Evolutionary conservation across 1,140 invertebrate genomes (phyloP).

Genomic region (Drosophila sulfurigaster): DNA sequence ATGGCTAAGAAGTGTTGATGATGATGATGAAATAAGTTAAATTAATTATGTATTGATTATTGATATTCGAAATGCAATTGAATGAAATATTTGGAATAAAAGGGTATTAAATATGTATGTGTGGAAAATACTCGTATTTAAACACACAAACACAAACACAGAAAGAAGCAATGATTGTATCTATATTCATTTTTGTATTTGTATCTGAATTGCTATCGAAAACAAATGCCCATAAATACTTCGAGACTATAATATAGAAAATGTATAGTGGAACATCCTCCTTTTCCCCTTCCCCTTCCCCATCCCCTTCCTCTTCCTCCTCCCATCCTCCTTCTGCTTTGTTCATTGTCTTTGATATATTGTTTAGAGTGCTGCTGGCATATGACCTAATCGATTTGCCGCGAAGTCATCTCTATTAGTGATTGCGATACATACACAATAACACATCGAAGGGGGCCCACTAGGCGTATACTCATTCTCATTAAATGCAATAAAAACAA

Average conservation of each 20-base stretch:
- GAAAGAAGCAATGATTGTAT: constrained; percentile 29
- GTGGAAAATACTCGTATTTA: constrained; percentile 9
- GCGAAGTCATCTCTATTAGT: constrained; percentile 55
- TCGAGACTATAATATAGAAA: constrained; percentile 32
- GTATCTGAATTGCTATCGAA: constrained; percentile 46
- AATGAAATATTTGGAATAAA: background rate
- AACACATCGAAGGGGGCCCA: background rate
- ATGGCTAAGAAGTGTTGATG: too few relatives aligned
- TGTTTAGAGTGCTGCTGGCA: constrained; percentile 57
- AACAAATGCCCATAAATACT: constrained; percentile 54
- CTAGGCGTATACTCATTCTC: constrained; percentile 18
- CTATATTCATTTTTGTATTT: constrained; percentile 19
- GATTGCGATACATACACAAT: constrained; percentile 6
- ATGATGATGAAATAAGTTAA: too few relatives aligned
- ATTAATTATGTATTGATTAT: too few relatives aligned
- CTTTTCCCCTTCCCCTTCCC: background rate
- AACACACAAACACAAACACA: constrained; percentile 27
- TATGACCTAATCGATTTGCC: constrained; percentile 59
- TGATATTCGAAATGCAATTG: too few relatives aligned
- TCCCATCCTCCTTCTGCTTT: background rate
- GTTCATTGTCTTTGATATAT: constrained; percentile 50
- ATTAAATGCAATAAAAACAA: constrained; percentile 38
- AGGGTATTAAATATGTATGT: constrained; percentile 11
- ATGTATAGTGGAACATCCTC: constrained; percentile 11
- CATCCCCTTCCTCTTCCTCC: background rate